These are phyloP conservation scores for Platanista minor DNA, from an alignment of 2,113 vertebrate species.

Conservation along the genomic window DNA sequence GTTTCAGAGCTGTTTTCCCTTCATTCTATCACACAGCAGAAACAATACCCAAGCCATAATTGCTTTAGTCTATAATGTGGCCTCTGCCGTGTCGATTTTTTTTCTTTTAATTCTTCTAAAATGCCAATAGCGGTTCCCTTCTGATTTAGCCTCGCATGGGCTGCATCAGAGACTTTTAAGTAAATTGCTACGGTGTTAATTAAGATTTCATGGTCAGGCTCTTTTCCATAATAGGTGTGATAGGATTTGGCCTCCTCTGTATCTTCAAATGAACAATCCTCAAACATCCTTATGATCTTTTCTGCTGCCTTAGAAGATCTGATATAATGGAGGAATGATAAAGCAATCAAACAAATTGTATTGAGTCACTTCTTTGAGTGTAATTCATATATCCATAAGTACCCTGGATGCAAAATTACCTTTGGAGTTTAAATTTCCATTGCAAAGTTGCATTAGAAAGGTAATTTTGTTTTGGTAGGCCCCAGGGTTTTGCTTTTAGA, in stretches of 20 bases:
- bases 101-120: constrained; percentile 67
- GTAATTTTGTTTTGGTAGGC: constrained; percentile 58
- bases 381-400: constrained; percentile 65
- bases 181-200: constrained; percentile 86
- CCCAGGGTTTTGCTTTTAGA: constrained; percentile 50
- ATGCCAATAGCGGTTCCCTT: constrained; percentile 66
- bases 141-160: constrained; percentile 56
- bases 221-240: constrained; percentile 42
- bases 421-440: constrained; percentile 68
- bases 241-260: constrained; percentile 52
- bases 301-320: constrained; percentile 66
- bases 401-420: constrained; percentile 63
- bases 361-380: constrained; percentile 66
- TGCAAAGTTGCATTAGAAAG: constrained; percentile 66
- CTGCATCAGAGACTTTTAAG: constrained; percentile 73
- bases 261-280: constrained; percentile 73
- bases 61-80: constrained; percentile 55
- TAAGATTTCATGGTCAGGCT: constrained; percentile 81
- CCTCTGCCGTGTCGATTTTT: constrained; percentile 54
- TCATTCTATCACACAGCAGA: not conserved
- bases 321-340: constrained; percentile 68
- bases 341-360: constrained; percentile 76
- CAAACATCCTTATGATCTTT: constrained; percentile 67
- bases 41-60: constrained; percentile 35
- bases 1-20: not conserved